Base-by-base conservation (phyloP, 1,140 invertebrate species). In the Drosophila lacteicornis region DNA sequence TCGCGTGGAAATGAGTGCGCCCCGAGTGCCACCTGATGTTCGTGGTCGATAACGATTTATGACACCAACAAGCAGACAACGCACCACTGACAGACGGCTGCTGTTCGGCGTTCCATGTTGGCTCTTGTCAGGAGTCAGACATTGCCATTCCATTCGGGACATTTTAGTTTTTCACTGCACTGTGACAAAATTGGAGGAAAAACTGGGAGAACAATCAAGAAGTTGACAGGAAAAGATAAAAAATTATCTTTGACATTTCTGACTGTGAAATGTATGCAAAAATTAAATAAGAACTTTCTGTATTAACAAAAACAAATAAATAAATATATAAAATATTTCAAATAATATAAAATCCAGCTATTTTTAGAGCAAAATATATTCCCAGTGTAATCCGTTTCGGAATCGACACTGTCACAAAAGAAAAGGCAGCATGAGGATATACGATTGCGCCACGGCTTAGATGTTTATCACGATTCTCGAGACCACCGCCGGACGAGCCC, bases 41-140 rank as follows among this genome's bases (percentile, higher is more conserved):
- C 79, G 90, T 84, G 85, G 85, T 84, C 90, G 90, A 91, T 91
- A 91, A 91, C 90, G 85, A 91, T 91, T 91, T 91, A 91, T 91
- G 88, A 88, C 84, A 91, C 84, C 84, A 78, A 51, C 62, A 83
- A 76, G 46, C 67, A 70, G 46, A 43, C 63, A 59, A 79, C 79
- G 42, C 67, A 76, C 25, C 60, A 74, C 38, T 58, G 75, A 55
- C 65, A 69, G 58, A 74, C 77, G 62, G 59, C 82, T 70, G 73
- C 60, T 74, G 75, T 66, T 68, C 25, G 66, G 56, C 67, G 75
- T 66, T 66, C 65, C 13, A 47, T 49, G 43, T 30, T 56, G 22
- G 33, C 69, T 65, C 40, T 67, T 68, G 67, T 55, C 63, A 68
- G 63, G 49, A 83, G 47, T 78, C 77, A 80, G 80, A 87, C 83